Conservation (phyloP, 2,797 vertebrate genomes). For the Sciaenops ocellatus region DNA sequence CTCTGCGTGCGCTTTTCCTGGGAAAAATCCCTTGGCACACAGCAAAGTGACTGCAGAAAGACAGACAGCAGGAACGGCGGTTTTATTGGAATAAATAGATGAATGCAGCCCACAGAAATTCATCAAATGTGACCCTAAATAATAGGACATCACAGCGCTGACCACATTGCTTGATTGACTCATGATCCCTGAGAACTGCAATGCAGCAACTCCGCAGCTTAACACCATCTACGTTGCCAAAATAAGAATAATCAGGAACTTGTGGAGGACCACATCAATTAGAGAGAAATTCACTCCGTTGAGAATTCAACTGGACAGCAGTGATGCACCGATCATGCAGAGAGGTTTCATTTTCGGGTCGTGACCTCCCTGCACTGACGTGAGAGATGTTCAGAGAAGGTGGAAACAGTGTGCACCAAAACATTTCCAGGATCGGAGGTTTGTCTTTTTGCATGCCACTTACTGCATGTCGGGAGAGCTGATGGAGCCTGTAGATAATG, state of each 20-base stretch:
- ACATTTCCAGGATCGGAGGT: neutral
- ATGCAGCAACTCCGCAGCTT: neutral
- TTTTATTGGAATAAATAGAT: conserved; percentile 14
- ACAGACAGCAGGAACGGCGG: neutral
- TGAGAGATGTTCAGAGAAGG: conserved; percentile 9
- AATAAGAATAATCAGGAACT: conserved; percentile 33
- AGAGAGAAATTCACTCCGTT: neutral
- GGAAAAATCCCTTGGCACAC: neutral
- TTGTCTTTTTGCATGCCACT: conserved; percentile 14
- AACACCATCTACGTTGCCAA: neutral
- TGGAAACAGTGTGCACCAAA: conserved; percentile 21
- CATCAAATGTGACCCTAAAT: neutral
- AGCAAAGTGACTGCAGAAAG: neutral
- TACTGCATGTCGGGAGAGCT: neutral
- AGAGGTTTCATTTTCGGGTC: conserved; percentile 18
- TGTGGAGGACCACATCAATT: conserved; percentile 18
- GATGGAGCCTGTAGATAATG: conserved; percentile 36
- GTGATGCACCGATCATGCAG: neutral
- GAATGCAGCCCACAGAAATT: neutral
- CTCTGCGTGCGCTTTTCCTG: neutral
- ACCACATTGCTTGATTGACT: neutral
- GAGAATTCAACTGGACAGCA: neutral
- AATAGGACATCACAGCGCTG: neutral
- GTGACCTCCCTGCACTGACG: conserved; percentile 18
- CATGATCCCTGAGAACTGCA: neutral